These are phyloP conservation scores for Grapholita molesta DNA, from an alignment of 1,140 invertebrate species.

Conservation along the genomic window DNA sequence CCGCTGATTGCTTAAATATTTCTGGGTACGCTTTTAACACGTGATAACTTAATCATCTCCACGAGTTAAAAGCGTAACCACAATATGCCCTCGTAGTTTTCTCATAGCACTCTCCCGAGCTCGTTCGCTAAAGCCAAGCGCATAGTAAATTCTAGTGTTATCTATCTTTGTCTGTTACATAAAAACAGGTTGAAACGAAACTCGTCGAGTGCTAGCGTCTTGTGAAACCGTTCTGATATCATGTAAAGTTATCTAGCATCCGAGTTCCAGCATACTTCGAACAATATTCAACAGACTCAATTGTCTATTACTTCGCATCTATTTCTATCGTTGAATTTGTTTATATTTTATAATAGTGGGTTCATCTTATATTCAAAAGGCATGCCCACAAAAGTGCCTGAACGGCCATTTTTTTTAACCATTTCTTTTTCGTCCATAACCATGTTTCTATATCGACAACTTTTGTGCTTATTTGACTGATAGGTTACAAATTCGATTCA, in stretches of 20 bases:
- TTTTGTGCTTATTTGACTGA: neutral
- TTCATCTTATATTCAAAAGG: too few species aligned
- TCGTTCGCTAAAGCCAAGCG: neutral
- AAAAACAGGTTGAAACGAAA: neutral
- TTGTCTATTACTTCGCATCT: neutral
- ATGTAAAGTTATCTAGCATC: neutral
- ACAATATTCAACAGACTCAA: neutral
- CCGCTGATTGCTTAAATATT: neutral
- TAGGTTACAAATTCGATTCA: neutral
- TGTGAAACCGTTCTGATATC: neutral
- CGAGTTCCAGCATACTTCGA: neutral
- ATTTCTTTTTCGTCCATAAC: too few species aligned
- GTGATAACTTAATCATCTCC: neutral
- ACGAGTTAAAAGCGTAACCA: neutral
- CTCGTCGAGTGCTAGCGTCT: neutral
- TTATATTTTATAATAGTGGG: too few species aligned
- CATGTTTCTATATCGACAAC: neutral
- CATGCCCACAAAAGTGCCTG: too few species aligned
- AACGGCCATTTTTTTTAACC: too few species aligned
- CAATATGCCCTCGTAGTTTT: too few species aligned
- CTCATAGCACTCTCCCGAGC: neutral
- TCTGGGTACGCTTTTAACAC: neutral
- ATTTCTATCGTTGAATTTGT: too few species aligned
- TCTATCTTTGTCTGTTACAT: neutral
- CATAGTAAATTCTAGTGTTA: neutral